Evolutionary conservation across 2,888 invertebrate species (phyloP), one percentile per base, ranked within the genome.

Genomic region (Dermolepida albohirtum): DNA sequence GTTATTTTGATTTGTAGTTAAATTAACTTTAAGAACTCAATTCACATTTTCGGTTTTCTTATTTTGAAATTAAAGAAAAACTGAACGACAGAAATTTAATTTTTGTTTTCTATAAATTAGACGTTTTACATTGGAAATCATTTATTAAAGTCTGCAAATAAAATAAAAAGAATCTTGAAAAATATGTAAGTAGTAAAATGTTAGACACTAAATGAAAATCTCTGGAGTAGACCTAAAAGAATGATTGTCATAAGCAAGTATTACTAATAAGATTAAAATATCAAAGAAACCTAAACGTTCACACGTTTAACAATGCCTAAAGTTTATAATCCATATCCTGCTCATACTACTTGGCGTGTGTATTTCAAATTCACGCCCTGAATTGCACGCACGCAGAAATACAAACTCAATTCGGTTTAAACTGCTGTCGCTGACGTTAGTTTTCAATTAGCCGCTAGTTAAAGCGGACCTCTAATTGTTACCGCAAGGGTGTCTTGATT

Each of bases 361-460:
- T 49, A 52, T 64, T 64, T 52, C 51, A 51, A 29, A 64, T 64
- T 64, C 64, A 64, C 59, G 47, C 62, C 29, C 44, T 8, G 52
- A 47, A 59, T 59, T 59, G 59, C 59, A 50, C 67, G 68, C 70
- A 64, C 64, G 65, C 68, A 66, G 66, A 62, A 68, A 66, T 67
- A 67, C 57, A 68, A 71, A 69, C 69, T 69, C 69, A 72, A 71
- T 69, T 72, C 70, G 74, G 65, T 77, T 77, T 77, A 78, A 78
- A 78, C 71, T 76, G 73, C 79, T 79, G 79, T 65, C 57, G 75
- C 64, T 79, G 79, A 79, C 79, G 75, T 75, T 78, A 77, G 77
- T 78, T 79, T 78, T 76, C 75, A 75, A 76, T 76, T 77, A 78
- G 75, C 75, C 74, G 70, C 71, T 68, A 71, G 71, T 69, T 70